Base-by-base conservation (phyloP, 2,797 vertebrate genomes). In the Sebastes flavidus region DNA sequence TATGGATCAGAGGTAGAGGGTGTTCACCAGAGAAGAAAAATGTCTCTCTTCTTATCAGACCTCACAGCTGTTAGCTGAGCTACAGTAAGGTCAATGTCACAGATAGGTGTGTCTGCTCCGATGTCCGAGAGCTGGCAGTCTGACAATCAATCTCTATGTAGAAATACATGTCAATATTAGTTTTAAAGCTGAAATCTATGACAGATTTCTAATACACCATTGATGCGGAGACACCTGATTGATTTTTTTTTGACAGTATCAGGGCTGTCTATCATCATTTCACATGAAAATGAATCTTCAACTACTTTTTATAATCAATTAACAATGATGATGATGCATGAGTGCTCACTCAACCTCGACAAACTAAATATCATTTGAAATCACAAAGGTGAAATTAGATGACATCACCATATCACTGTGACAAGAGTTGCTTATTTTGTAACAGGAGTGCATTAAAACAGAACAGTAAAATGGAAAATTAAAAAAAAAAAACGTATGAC, bases 71-170 rank as follows among this genome's bases (percentile, higher is more conserved):
- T 62, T 30, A 74, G 52, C 49, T 20, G 42, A 72, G 75, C 71
- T 74, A 74, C 56, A 85, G 68, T 78, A 65, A 84, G 78, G 80
- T 85, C 86, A 81, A 30, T 18, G 65, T 78, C 61, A 72, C 58
- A 52, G 63, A 83, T 75, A 61, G 75, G 60, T 24, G 49, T 24
- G 13, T 52, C 16, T 83, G 80, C 27, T 86, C 52, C 12, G n/a
- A 75, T 63, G 70, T 81, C 36, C 6, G 7, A 86, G 67, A 29
- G 63, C 65, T 42, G 34, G 34, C 32, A 24, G 69, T 42, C 66
- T 69, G 75, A 75, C 67, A 16, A 80, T 86, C 69, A 72, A 61
- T 88, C 80, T 55, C 62, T 42, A 70, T 69, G 60, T 71, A n/a
- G 24, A 32, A 24, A 52, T 27, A 34, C 22, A 75, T 14, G 32